Evolutionary conservation across 2,113 vertebrate species (phyloP), one percentile per base, ranked within the genome.

Genomic region (Amazona guildingii): DNA sequence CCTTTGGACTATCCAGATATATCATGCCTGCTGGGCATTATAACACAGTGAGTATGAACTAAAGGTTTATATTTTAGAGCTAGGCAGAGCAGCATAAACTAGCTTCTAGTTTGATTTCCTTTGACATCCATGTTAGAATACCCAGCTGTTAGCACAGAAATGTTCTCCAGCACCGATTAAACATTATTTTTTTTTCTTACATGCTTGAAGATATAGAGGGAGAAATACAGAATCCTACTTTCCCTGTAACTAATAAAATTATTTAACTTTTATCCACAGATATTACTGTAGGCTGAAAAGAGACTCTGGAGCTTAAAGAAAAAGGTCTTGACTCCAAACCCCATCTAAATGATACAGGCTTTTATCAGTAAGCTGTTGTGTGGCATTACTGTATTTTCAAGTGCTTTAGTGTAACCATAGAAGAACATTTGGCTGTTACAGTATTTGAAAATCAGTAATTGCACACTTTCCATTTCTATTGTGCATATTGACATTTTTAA

Each of bases 401-500:
- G n/a, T 20, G 9, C n/a, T 88, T 48, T 33, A 55, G 5, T 48
- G 52, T 27, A 93, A 68, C 14, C 43, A 35, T 17, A 61, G 70
- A 76, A 67, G n/a, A 43, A 39, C 7, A 54, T 84, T 78, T 81
- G 67, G 8, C 49, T 86, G 18, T 69, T 59, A 63, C 3, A 84
- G 37, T 11, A 16, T 83, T 79, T 89, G n/a, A 95, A 94, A 94
- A 95, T 88, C 67, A 77, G 73, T 90, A 92, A 79, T 70, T 94
- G 57, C 46, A 4, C 25, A 33, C 17, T 91, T 95, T 75, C 41
- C 8, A 41, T 87, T 85, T 86, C 66, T 62, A 5, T 46, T 87
- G 18, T 59, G 20, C 39, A 49, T 61, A 81, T 3, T 73, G 67
- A 43, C 31, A 33, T 95, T 95, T 94, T 87, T 70, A 80, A 25